A percentile compares a stretch with the other conserved stretches of the same genome.
These are phyloP conservation scores for Galemys pyrenaicus DNA, from an alignment of 2,113 vertebrate species.

Conservation along the genomic window DNA sequence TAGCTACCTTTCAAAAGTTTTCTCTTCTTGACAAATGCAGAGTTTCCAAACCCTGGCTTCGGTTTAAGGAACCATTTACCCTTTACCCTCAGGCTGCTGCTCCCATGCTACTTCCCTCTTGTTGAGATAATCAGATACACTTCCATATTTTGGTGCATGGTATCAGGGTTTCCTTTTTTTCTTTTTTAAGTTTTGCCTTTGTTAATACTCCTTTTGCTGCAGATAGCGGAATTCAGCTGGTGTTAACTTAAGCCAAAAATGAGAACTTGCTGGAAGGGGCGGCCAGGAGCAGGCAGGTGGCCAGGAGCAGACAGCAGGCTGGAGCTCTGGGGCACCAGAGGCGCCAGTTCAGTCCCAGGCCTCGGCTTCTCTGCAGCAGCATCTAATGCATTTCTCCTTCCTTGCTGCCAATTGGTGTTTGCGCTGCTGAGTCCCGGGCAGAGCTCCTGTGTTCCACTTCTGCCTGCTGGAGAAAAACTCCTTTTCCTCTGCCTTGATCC, in stretches of 20 bases:
- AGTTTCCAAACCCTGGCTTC: not conserved
- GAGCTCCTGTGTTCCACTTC: not conserved
- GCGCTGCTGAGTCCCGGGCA: not conserved
- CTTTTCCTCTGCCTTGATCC: not conserved
- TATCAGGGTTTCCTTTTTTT: not conserved
- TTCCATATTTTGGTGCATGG: rapidly evolving
- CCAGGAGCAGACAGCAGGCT: not conserved
- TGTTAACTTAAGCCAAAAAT: not conserved
- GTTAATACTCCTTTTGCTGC: not conserved
- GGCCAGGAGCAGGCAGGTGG: not conserved
- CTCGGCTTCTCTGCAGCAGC: not conserved
- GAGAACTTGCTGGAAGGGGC: not conserved
- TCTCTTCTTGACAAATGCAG: not conserved
- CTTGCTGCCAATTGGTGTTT: not conserved
- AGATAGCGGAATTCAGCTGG: not conserved
- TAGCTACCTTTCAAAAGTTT: not conserved
- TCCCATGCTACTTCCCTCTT: not conserved
- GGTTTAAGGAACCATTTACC: not conserved
- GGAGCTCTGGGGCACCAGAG: not conserved
- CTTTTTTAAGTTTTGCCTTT: not conserved
- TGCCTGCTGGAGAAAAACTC: not conserved
- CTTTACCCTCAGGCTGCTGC: not conserved
- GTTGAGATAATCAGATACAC: not conserved
- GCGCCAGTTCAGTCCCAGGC: not conserved
- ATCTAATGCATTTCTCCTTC: not conserved